These are phyloP conservation scores for Centropristis striata DNA, from an alignment of 2,113 vertebrate genomes.

Conservation along the genomic window DNA sequence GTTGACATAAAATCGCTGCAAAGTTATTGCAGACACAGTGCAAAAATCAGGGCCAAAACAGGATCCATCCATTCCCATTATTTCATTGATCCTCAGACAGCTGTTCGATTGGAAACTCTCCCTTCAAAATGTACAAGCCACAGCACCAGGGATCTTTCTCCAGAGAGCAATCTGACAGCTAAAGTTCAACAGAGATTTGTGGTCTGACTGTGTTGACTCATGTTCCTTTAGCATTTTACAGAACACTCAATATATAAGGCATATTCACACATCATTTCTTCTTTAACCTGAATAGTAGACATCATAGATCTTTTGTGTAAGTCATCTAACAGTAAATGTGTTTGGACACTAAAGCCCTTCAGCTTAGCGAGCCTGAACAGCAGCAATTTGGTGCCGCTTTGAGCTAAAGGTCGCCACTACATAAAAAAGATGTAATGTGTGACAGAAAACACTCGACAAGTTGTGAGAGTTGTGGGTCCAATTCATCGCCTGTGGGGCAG, in stretches of 20 bases:
- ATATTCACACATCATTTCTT: not conserved
- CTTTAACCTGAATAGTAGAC: not conserved
- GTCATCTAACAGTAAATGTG: constrained; percentile 4
- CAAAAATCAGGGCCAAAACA: constrained; percentile 40
- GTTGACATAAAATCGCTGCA: constrained; percentile 54
- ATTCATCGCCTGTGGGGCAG: constrained; percentile 5
- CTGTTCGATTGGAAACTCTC: constrained; percentile 42
- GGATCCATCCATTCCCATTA: constrained; percentile 49
- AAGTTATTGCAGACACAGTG: constrained; percentile 48
- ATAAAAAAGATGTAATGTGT: constrained; percentile 57
- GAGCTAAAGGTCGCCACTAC: constrained; percentile 61
- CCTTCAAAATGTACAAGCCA: constrained; percentile 22
- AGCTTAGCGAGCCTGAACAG: constrained; percentile 48
- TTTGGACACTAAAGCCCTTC: constrained; percentile 28
- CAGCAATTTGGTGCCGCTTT: constrained; percentile 59
- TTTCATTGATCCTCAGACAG: constrained; percentile 53
- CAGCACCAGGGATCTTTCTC: constrained; percentile 27
- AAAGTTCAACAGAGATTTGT: constrained; percentile 5
- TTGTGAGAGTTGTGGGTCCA: constrained; percentile 21
- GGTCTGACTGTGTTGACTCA: not conserved
- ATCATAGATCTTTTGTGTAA: not conserved
- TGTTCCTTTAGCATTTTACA: not conserved
- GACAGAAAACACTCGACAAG: constrained; percentile 34
- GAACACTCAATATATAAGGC: not conserved
- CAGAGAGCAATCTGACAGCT: not conserved